Conservation (phyloP, 2,113 vertebrate genomes). For the Nesoenas mayeri region DNA sequence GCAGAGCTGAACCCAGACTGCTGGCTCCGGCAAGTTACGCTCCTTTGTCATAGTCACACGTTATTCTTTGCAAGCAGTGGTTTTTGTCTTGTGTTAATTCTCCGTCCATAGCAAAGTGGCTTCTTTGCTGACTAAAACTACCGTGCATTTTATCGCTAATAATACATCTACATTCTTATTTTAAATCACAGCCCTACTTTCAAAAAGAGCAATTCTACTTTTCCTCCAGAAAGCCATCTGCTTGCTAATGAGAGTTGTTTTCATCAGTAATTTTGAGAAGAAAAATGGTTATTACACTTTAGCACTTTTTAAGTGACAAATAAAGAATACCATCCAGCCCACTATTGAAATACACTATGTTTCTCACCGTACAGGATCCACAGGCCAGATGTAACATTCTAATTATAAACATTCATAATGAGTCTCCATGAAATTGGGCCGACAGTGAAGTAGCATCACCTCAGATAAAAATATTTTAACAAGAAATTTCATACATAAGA, state of each 20-base stretch:
- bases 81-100: constrained; percentile 5
- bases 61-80: neutral
- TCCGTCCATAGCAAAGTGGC: neutral
- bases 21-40: neutral
- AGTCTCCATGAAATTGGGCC: neutral
- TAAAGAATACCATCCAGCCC: constrained; percentile 2
- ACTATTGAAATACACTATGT: neutral
- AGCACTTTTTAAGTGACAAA: constrained; percentile 45
- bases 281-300: constrained; percentile 50
- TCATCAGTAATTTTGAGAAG: constrained; percentile 46
- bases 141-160: neutral
- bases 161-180: constrained; percentile 34
- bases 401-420: constrained; percentile 29
- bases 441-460: constrained; percentile 13
- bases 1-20: neutral
- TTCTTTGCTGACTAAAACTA: constrained; percentile 41
- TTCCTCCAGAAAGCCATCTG: constrained; percentile 63
- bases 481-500: neutral
- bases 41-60: neutral
- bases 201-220: constrained; percentile 43
- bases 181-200: constrained; percentile 54
- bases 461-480: constrained; percentile 6
- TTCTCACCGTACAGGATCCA: neutral
- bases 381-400: neutral
- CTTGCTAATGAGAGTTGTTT: constrained; percentile 53